Percentiles rank a stretch among this genome's conserved stretches.
These are phyloP conservation scores for Siniperca scherzeri DNA, from an alignment of 2,797 vertebrate genomes.

Conservation along the genomic window DNA sequence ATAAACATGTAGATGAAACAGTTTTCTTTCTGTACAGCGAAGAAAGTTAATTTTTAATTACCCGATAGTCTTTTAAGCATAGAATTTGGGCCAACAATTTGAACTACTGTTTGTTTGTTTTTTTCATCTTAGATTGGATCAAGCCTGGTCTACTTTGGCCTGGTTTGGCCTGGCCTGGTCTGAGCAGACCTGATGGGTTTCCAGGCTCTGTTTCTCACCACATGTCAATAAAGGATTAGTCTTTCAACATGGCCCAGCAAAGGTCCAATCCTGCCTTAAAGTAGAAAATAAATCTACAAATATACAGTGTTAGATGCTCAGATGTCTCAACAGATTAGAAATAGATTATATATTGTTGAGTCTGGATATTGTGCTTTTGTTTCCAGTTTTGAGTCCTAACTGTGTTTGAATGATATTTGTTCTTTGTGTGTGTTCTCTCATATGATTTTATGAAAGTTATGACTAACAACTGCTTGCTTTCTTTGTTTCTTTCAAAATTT, in stretches of 20 bases:
- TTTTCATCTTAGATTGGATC: slow-evolving; percentile 20
- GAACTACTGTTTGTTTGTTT: slow-evolving; percentile 34
- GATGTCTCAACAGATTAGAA: slow-evolving; percentile 38
- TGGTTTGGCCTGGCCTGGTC: slow-evolving; percentile 16
- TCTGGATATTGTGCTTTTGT: slow-evolving; percentile 21
- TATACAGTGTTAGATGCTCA: slow-evolving; percentile 14
- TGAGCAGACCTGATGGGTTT: slow-evolving; percentile 46
- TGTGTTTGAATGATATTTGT: slow-evolving; percentile 17
- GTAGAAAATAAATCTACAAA: slow-evolving; percentile 44
- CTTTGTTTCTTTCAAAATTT: background rate
- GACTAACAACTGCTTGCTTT: slow-evolving; percentile 11
- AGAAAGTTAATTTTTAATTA: slow-evolving; percentile 1
- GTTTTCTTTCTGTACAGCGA: slow-evolving; percentile 8
- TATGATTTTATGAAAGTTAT: slow-evolving; percentile 28
- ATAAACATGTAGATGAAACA: slow-evolving; percentile 14
- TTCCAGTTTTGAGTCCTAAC: slow-evolving; percentile 11
- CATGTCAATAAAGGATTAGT: slow-evolving; percentile 54
- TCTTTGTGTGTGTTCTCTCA: slow-evolving; percentile 34
- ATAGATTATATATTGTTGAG: slow-evolving; percentile 27
- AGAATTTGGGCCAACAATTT: slow-evolving; percentile 11
- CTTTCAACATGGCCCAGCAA: slow-evolving; percentile 36
- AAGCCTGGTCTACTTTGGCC: slow-evolving; percentile 18
- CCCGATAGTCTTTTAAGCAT: slow-evolving; percentile 22
- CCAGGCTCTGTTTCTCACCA: slow-evolving; percentile 46
- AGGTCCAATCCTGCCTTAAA: slow-evolving; percentile 25